Evolutionary conservation across 92 coral and sea anemone species (phyloP), one percentile per base, ranked within the genome.

Genomic region (Porites divaricata): DNA sequence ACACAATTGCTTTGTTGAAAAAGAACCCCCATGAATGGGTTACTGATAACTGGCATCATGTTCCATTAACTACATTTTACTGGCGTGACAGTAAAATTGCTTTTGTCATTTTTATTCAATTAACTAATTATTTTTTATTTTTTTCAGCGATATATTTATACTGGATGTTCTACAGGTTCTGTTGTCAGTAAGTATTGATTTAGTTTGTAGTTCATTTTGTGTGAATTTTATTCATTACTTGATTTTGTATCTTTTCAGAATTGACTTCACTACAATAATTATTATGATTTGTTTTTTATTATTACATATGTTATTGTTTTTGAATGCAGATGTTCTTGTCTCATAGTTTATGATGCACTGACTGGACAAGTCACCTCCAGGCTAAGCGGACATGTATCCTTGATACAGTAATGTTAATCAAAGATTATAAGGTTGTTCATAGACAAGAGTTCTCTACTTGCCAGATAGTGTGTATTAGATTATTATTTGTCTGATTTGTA

Each of bases 341-440:
- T 86, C 86, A 24, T 85, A 96, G 98, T 96, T 89, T 96, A 96
- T 71, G 98, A 96, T 80, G 87, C 90, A 52, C 67, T 91, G 50
- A 96, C 98, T 6, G 98, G 98, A 8, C 72, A 94, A 69, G 80
- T 96, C 50, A 81, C 70, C 70, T 77, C 92, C 26, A 88, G 81
- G 35, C 90, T 94, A 15, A 15, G 74, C 4, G 98, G 98, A 78
- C 98, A 96, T 76, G 95, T 96, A 96, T 96, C 98, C 96, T 82
- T 72, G 16, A n/a, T 6, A 0, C 1, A 8, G 13, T 1, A 66
- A 9, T 35, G 45, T 35, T 35, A 6, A 35, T 35, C 45, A 35
- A 6, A 35, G 45, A 35, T 35, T 35, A 35, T 35, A 4, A 35
- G 45, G 45, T 35, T 35, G 45, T 35, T 35, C 45, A 35, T 35